These are phyloP conservation scores for Scophthalmus maximus DNA, from an alignment of 2,113 vertebrate genomes.

Conservation along the genomic window DNA sequence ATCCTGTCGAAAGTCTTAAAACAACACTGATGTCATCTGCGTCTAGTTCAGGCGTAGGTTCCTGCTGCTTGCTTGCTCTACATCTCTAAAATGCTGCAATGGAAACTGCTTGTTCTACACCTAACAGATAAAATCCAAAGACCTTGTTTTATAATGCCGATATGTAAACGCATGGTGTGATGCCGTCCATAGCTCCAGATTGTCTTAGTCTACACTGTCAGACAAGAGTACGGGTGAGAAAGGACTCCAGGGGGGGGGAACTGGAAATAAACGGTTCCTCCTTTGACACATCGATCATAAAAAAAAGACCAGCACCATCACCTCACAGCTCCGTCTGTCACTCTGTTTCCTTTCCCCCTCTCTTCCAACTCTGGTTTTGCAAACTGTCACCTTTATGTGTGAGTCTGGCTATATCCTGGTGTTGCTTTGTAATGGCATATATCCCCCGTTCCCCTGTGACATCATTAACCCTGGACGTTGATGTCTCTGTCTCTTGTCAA, in stretches of 20 bases:
- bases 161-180: constrained; percentile 30
- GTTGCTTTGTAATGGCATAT: constrained; percentile 61
- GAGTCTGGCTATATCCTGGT: constrained; percentile 55
- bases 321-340: constrained; percentile 42
- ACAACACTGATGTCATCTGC: constrained; percentile 13
- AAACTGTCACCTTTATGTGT: constrained; percentile 42
- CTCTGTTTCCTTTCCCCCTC: constrained; percentile 37
- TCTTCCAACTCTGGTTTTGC: constrained; percentile 21
- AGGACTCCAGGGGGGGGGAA: constrained; percentile 6
- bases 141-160: neutral
- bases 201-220: constrained; percentile 12
- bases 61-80: constrained; percentile 43
- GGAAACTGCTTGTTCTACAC: constrained; percentile 40
- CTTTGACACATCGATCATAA: constrained; percentile 16
- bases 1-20: constrained; percentile 17
- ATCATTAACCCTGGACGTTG: constrained; percentile 59
- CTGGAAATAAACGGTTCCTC: neutral
- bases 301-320: constrained; percentile 70
- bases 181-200: neutral
- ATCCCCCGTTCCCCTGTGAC: constrained; percentile 26
- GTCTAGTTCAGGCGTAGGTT: neutral
- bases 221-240: constrained; percentile 1
- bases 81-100: constrained; percentile 19
- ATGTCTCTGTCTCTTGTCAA: constrained; percentile 41
- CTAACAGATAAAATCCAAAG: neutral